A percentile compares a stretch with the other conserved stretches of the same genome.
phyloP scores from a whole-genome alignment of 2,888 invertebrate genomes.

The Oeneis ivallda region DNA sequence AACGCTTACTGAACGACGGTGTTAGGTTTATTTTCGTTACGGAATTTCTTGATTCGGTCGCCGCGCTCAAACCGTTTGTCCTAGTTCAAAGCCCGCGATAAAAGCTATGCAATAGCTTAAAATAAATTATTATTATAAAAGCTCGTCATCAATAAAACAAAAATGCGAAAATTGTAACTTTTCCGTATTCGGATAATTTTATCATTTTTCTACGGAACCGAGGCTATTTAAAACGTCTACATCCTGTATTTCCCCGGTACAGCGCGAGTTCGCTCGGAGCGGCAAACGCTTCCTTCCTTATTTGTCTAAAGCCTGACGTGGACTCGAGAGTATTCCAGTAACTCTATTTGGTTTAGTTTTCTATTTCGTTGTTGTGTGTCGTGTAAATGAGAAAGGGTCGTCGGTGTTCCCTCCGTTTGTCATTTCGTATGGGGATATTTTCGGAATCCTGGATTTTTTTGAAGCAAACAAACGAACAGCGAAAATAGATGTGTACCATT shows the following conservation, averaged over 20 bases:
- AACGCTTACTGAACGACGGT: no score
- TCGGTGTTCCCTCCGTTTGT: constrained; percentile 36
- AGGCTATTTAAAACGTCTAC: constrained; percentile 10
- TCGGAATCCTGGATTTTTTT: constrained; percentile 30
- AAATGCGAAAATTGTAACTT: no score
- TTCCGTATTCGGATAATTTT: neutral
- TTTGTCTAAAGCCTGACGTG: constrained; percentile 71
- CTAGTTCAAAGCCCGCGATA: no score
- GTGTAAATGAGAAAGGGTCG: constrained; percentile 65
- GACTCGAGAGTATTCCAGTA: constrained; percentile 54
- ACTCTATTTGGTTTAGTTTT: constrained; percentile 65
- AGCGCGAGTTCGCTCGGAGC: constrained; percentile 45
- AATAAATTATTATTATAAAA: no score
- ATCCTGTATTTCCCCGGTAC: constrained; percentile 25
- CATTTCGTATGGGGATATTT: constrained; percentile 27
- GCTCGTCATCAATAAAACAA: neutral
- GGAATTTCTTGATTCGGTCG: no score
- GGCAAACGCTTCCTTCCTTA: constrained; percentile 68
- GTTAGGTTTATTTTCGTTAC: no score
- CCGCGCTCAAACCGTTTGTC: no score
- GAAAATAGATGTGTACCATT: no score
- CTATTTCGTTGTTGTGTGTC: constrained; percentile 60
- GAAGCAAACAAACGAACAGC: neutral
- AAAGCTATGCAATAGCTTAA: no score
- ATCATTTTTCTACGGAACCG: constrained; percentile 23